Evolutionary conservation across 2,113 vertebrate genomes (phyloP).

Genomic region (Apus apus): DNA sequence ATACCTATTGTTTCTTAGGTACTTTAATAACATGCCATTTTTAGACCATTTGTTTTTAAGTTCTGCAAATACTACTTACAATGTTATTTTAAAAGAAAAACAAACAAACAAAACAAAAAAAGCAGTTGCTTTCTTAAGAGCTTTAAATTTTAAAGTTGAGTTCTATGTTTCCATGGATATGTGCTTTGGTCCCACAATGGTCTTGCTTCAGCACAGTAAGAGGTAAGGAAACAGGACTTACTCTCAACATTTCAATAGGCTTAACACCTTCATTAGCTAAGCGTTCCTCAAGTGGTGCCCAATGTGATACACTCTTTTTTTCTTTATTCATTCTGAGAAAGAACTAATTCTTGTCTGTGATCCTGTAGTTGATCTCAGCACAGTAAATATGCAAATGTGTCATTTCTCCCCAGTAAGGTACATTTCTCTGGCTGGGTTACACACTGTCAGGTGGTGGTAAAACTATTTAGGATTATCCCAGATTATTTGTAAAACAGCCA

Average conservation of each 20-base stretch:
- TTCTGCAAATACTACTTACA: not conserved
- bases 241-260: not conserved
- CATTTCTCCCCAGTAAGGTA: not conserved
- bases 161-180: conserved; percentile 12
- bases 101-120: not conserved
- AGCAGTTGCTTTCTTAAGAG: not conserved
- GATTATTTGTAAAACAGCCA: not conserved
- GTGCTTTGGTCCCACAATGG: not conserved
- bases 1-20: not conserved
- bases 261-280: not conserved
- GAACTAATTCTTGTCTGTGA: not conserved
- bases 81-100: not conserved
- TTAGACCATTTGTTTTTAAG: not conserved
- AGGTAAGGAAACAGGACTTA: not conserved
- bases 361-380: not conserved
- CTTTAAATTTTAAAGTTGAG: not conserved
- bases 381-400: not conserved
- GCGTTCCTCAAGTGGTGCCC: not conserved
- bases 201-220: not conserved
- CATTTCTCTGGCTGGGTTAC: not conserved
- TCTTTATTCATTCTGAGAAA: not conserved
- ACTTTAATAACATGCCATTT: not conserved
- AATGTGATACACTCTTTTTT: not conserved
- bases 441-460: not conserved
- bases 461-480: not conserved